phyloP scores from a whole-genome alignment of 1,140 invertebrate species.

The Pseudoatta argentina region DNA sequence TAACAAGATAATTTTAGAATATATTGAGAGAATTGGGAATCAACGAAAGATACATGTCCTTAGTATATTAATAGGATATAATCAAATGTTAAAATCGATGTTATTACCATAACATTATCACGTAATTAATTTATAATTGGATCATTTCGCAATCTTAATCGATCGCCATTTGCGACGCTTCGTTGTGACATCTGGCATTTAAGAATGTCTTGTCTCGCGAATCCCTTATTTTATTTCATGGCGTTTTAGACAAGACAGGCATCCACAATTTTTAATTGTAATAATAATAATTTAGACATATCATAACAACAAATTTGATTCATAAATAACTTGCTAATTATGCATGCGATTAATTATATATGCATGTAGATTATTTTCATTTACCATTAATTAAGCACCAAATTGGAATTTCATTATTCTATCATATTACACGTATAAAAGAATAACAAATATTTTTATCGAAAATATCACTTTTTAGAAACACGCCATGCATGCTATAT shows the following conservation, averaged over 20 bases:
- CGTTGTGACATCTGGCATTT: slow-evolving; percentile 79
- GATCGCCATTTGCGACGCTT: slow-evolving; percentile 84
- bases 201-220: slow-evolving; percentile 63
- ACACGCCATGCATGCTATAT: neutral
- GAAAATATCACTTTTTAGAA: neutral
- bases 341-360: slow-evolving; percentile 69
- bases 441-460: slow-evolving; percentile 5
- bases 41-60: slow-evolving; percentile 33
- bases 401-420: slow-evolving; percentile 11
- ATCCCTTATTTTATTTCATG: slow-evolving; percentile 55
- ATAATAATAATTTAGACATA: slow-evolving; percentile 76
- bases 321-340: slow-evolving; percentile 76
- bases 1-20: neutral
- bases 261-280: slow-evolving; percentile 72
- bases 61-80: slow-evolving; percentile 84
- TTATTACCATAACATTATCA: slow-evolving; percentile 76
- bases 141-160: slow-evolving; percentile 86
- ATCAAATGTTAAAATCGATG: slow-evolving; percentile 84
- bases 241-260: neutral
- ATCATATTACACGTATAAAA: neutral
- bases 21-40: neutral
- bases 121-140: slow-evolving; percentile 86
- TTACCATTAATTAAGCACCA: slow-evolving; percentile 25
- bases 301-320: slow-evolving; percentile 72
- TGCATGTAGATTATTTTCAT: slow-evolving; percentile 47